phyloP scores from a whole-genome alignment of 2,888 invertebrate species.

The Acronicta alni region DNA sequence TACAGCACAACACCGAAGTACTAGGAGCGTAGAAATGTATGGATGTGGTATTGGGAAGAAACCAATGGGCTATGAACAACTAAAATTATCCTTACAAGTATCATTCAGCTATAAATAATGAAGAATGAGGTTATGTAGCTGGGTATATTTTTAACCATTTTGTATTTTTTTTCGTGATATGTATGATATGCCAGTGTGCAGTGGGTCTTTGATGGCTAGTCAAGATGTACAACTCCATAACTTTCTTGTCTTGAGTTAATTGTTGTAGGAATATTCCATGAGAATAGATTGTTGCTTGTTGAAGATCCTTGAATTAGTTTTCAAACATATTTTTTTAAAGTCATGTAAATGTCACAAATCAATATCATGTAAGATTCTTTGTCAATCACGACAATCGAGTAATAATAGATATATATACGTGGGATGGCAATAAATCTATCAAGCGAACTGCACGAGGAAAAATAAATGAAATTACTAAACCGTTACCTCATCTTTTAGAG shows the following conservation, averaged over 20 bases:
- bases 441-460: slow-evolving; percentile 17
- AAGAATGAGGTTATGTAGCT: neutral
- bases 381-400: slow-evolving; percentile 28
- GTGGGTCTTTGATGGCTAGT: neutral
- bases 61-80: too few species aligned
- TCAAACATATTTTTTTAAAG: slow-evolving; percentile 29
- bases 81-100: too few species aligned
- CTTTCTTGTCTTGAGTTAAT: slow-evolving; percentile 21
- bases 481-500: slow-evolving; percentile 28
- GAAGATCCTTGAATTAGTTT: slow-evolving; percentile 23
- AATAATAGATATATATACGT: slow-evolving; percentile 40
- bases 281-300: slow-evolving; percentile 31
- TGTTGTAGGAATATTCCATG: slow-evolving; percentile 12
- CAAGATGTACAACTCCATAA: neutral
- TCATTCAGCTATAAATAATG: too few species aligned
- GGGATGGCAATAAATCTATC: slow-evolving; percentile 43
- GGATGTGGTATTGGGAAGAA: slow-evolving; percentile 48
- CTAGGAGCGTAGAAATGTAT: slow-evolving; percentile 27
- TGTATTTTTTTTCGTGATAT: too few species aligned
- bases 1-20: slow-evolving; percentile 50
- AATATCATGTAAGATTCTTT: slow-evolving; percentile 32
- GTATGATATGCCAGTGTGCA: too few species aligned
- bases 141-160: too few species aligned
- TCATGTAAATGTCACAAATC: slow-evolving; percentile 15
- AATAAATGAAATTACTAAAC: slow-evolving; percentile 33